Conservation (phyloP, 1,140 invertebrate species). For the Psilanteris sp. region DNA sequence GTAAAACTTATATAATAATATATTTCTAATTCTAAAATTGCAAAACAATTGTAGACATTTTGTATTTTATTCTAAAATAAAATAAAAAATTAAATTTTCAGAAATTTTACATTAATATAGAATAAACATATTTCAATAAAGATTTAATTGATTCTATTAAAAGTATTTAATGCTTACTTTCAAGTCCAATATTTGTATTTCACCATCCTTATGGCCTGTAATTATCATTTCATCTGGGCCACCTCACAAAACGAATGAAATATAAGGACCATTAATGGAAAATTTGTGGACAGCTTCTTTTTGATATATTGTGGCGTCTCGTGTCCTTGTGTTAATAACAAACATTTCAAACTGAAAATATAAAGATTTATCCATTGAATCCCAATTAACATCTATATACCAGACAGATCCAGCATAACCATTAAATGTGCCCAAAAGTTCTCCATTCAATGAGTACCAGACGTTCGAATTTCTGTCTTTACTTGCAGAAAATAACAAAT, state of each 20-base stretch:
- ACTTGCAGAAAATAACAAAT: constrained; percentile 97
- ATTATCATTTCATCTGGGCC: constrained; percentile 94
- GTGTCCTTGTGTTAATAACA: constrained; percentile 84
- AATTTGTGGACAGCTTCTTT: constrained; percentile 83
- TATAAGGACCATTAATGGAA: constrained; percentile 86
- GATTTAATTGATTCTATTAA: too few relatives aligned
- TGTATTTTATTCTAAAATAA: too few relatives aligned
- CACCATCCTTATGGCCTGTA: constrained; percentile 96
- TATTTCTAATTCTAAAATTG: too few relatives aligned
- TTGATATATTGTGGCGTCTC: constrained; percentile 81
- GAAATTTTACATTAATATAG: too few relatives aligned
- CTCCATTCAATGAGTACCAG: constrained; percentile 99
- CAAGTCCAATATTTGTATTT: constrained; percentile 94
- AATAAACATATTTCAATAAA: too few relatives aligned
- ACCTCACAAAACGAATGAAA: constrained; percentile 96
- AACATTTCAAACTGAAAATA: constrained; percentile 92
- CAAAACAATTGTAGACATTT: too few relatives aligned
- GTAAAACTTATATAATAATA: too few relatives aligned
- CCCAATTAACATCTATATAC: constrained; percentile 98
- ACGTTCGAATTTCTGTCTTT: constrained; percentile 98
- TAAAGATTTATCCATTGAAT: constrained; percentile 96
- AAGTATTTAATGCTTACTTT: constrained; percentile 83
- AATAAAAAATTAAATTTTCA: not conserved
- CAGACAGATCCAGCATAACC: constrained; percentile 98
- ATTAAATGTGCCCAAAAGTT: constrained; percentile 97